Base-by-base conservation (phyloP, 2,888 invertebrate genomes). In the Orchesellides sinensis region DNA sequence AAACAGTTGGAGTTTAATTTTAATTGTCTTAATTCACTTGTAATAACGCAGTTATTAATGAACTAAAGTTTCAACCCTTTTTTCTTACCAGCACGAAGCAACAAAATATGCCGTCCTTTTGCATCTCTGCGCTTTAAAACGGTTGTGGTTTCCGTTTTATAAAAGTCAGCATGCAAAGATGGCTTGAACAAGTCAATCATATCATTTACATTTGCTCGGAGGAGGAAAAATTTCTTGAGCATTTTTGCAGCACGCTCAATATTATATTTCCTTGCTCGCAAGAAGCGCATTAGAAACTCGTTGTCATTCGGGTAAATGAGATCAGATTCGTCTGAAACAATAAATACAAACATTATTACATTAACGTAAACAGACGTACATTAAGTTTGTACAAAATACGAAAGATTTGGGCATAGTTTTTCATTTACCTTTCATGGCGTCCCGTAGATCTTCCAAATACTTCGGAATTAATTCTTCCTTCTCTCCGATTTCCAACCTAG, bases 61-160 rank as follows among this genome's bases (percentile, higher is more conserved):
- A 2, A 54, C 6, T 54, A 47, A 32, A 32, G 8, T 47, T 3
- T 47, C n/a, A n/a, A 17, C 49, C 49, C 8, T 14, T 2, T 32
- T 8, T 2, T 65, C 66, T 85, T 83, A 88, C 88, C 86, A 61
- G 84, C 85, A 61, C 84, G 83, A 63, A 89, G 84, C 4, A 88
- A 54, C 56, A 89, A 83, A n/a, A 89, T 83, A 5, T 88, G 86
- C 25, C 89, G 84, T 8, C 88, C 89, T 40, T 86, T 79, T 1
- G 80, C 56, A 74, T 89, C 88, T 65, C 88, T 85, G 2, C 61
- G 32, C n/a, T 72, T 79, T 19, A 86, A 35, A 49, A 86, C 73
- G 45, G 77, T 68, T 6, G 73, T 66, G 32, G 80, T 35, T 35
- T 77, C 78, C 10, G 69, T 27, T 29, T 84, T 63, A 45, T 74